These are phyloP conservation scores for Belonocnema kinseyi DNA, from an alignment of 1,140 invertebrate genomes.

Conservation along the genomic window DNA sequence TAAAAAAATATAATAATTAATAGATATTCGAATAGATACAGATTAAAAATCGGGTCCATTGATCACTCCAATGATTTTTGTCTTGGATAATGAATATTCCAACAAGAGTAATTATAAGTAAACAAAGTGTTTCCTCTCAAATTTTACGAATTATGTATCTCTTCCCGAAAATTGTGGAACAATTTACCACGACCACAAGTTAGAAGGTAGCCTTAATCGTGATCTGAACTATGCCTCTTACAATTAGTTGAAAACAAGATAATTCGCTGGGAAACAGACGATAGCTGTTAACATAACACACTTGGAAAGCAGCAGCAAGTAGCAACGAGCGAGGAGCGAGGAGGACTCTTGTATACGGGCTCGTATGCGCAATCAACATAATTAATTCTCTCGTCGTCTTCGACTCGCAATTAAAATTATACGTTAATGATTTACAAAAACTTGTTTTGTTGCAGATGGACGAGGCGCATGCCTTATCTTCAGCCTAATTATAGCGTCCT, in stretches of 20 bases:
- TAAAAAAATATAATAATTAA: too few relatives aligned
- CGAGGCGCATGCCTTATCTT: slow-evolving; percentile 59
- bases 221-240: slow-evolving; percentile 66
- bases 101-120: neutral
- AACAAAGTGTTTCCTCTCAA: neutral
- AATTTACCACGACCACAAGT: neutral
- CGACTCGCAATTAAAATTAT: slow-evolving; percentile 71
- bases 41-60: neutral
- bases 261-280: slow-evolving; percentile 59
- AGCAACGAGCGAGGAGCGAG: slow-evolving; percentile 36
- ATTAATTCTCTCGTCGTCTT: slow-evolving; percentile 70
- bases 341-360: slow-evolving; percentile 28
- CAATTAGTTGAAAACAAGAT: slow-evolving; percentile 74
- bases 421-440: slow-evolving; percentile 71
- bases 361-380: slow-evolving; percentile 66
- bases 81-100: neutral
- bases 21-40: too few relatives aligned
- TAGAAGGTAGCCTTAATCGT: slow-evolving; percentile 42
- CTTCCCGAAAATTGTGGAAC: neutral
- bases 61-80: neutral
- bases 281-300: slow-evolving; percentile 42
- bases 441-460: slow-evolving; percentile 64
- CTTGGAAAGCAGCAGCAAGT: slow-evolving; percentile 43
- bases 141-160: slow-evolving; percentile 1
- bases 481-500: slow-evolving; percentile 65